Conservation (phyloP, 2,888 invertebrate genomes). For the Brachyptera putata region DNA sequence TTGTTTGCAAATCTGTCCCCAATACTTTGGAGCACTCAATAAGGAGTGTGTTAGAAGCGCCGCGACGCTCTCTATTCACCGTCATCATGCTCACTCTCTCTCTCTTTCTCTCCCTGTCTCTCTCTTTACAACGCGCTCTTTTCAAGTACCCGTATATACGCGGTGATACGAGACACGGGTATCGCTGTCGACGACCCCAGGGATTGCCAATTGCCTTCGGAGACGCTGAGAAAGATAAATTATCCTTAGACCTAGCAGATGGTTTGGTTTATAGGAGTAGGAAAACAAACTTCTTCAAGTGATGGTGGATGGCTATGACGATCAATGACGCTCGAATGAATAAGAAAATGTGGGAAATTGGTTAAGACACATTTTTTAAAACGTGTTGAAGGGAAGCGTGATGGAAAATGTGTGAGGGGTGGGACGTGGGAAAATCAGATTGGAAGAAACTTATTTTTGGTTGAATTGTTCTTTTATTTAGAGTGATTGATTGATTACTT, state of each 20-base stretch:
- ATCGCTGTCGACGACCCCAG: not conserved
- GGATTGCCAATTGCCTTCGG: conserved; percentile 4
- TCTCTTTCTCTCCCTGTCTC: no score
- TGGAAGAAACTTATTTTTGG: not conserved
- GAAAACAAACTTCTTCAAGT: conserved; percentile 18
- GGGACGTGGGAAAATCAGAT: not conserved
- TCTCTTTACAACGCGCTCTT: not conserved
- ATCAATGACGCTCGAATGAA: conserved; percentile 15
- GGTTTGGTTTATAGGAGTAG: conserved; percentile 5
- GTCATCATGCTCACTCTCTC: not conserved
- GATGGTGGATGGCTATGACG: no score
- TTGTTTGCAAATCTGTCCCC: not conserved
- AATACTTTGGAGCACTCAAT: conserved; percentile 2
- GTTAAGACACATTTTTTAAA: conserved; percentile 17
- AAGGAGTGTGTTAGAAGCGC: not conserved
- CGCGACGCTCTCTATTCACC: not conserved
- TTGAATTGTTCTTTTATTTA: no score
- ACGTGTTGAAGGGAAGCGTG: no score
- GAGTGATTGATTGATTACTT: conserved; percentile 9
- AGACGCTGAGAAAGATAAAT: conserved; percentile 27
- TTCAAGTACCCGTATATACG: not conserved
- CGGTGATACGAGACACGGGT: not conserved
- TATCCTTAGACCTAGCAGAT: conserved; percentile 18
- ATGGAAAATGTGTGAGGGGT: no score
- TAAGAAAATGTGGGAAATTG: conserved; percentile 18